Percentiles rank a stretch among this genome's conserved stretches.
phyloP scores from a whole-genome alignment of 2,113 vertebrate species.

The Australoheros scitulus region DNA sequence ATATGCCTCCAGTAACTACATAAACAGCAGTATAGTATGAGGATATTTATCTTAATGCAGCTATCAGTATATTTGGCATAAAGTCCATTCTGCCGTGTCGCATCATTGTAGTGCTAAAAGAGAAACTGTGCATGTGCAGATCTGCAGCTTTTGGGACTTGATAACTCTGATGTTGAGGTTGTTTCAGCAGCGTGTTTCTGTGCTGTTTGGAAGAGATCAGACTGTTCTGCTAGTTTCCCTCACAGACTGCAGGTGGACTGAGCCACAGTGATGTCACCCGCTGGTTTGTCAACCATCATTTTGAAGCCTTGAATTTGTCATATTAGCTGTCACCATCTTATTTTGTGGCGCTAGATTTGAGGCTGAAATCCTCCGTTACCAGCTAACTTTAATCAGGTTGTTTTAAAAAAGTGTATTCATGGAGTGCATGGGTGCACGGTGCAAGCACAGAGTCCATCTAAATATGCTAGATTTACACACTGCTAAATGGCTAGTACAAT shows the following conservation, averaged over 20 bases:
- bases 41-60: not conserved
- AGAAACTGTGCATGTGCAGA: not conserved
- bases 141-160: not conserved
- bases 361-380: not conserved
- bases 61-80: not conserved
- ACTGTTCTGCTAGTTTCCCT: not conserved
- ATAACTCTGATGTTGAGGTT: not conserved
- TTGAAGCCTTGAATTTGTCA: not conserved
- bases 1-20: not conserved
- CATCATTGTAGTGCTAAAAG: not conserved
- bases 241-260: not conserved
- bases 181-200: not conserved
- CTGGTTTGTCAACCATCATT: not conserved
- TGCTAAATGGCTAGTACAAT: not conserved
- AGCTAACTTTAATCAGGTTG: not conserved
- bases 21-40: not conserved
- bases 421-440: not conserved
- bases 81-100: too few relatives aligned
- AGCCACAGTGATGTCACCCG: not conserved
- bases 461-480: not conserved
- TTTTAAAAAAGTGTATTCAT: not conserved
- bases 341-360: not conserved
- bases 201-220: not conserved
- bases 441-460: not conserved
- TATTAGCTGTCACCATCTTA: not conserved